Conservation (phyloP, 1,140 invertebrate genomes). For the Procambarus clarkii region DNA sequence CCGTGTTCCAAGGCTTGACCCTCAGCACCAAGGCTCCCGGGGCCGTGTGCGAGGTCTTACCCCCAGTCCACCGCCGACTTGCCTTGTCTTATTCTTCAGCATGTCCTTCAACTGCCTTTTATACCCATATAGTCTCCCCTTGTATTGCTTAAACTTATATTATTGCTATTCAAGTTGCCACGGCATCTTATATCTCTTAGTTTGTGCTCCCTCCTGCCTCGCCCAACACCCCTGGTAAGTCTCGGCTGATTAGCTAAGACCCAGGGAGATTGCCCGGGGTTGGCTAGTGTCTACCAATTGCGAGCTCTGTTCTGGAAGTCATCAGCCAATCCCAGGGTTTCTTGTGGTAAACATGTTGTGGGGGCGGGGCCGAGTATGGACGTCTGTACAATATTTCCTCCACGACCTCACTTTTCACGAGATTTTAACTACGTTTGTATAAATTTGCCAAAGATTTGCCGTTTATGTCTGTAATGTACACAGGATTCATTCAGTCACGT, state of each 20-base stretch:
- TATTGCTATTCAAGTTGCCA: neutral
- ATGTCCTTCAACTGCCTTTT: slow-evolving; percentile 48
- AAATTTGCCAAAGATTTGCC: slow-evolving; percentile 65
- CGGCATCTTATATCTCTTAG: neutral
- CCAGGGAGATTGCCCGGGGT: neutral
- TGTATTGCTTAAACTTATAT: neutral
- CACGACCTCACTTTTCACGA: slow-evolving; percentile 32
- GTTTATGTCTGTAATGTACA: slow-evolving; percentile 61
- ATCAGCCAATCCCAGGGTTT: neutral
- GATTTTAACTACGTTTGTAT: slow-evolving; percentile 53
- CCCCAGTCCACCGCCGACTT: slow-evolving; percentile 26
- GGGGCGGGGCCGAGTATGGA: slow-evolving; percentile 32
- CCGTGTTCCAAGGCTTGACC: neutral
- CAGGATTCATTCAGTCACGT: slow-evolving; percentile 47
- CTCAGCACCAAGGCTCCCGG: neutral
- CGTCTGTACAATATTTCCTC: slow-evolving; percentile 31
- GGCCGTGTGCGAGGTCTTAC: neutral
- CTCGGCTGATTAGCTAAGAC: neutral
- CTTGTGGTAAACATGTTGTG: neutral
- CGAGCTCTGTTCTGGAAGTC: neutral
- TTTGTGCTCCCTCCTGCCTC: slow-evolving; percentile 37
- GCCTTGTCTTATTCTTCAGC: slow-evolving; percentile 37
- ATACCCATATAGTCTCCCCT: neutral
- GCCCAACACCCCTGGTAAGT: neutral
- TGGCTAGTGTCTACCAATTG: neutral